Conservation (phyloP, 2,888 invertebrate species). For the Penaeus monodon region DNA sequence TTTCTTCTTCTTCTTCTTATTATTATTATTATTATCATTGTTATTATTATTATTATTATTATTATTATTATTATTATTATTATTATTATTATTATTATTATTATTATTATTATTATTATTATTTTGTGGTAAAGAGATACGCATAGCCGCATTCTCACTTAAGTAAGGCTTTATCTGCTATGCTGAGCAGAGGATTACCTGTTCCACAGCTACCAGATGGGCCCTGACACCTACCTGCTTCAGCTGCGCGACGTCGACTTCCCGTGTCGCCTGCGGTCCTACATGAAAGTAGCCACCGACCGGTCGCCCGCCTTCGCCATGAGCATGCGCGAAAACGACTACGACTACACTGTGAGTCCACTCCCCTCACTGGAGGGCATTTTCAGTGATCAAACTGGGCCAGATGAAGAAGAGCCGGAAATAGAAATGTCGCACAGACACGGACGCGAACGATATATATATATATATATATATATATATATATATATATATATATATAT, state of each 20-base stretch:
- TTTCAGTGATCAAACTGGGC: background rate
- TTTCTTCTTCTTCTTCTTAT: too few species aligned
- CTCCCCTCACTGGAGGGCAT: background rate
- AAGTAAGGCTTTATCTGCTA: too few species aligned
- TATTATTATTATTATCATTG: too few species aligned
- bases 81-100: too few species aligned
- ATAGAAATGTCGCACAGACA: background rate
- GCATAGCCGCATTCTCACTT: too few species aligned
- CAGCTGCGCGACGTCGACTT: slow-evolving; percentile 94
- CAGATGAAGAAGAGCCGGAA: background rate
- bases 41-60: too few species aligned
- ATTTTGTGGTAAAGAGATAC: too few species aligned
- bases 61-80: too few species aligned
- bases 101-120: too few species aligned
- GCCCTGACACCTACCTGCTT: slow-evolving; percentile 94
- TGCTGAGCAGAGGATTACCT: too few species aligned
- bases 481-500: slow-evolving; percentile 1
- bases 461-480: slow-evolving; percentile 2
- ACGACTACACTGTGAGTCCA: slow-evolving; percentile 60
- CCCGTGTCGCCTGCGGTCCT: slow-evolving; percentile 91
- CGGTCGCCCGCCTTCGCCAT: slow-evolving; percentile 58
- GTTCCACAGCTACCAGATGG: slow-evolving; percentile 86
- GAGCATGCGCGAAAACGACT: slow-evolving; percentile 50
- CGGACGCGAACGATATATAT: background rate
- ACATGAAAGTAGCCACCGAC: slow-evolving; percentile 78